These are phyloP conservation scores for Elmis aenea DNA, from an alignment of 2,888 invertebrate species.

Conservation along the genomic window DNA sequence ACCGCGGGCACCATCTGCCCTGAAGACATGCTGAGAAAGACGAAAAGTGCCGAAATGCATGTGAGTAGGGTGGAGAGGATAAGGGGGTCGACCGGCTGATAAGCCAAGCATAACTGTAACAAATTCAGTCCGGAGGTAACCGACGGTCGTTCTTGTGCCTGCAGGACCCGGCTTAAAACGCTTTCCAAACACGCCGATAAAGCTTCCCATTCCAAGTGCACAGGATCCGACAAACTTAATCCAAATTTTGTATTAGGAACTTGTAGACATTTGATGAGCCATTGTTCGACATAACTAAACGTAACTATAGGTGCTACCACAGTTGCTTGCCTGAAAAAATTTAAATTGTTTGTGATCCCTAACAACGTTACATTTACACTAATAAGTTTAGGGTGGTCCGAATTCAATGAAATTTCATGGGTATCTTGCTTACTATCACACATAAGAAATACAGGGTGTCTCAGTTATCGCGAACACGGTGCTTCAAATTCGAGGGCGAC, in stretches of 20 bases:
- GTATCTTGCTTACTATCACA: no score
- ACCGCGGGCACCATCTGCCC: constrained; percentile 62
- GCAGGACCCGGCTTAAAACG: constrained; percentile 72
- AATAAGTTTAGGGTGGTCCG: no score
- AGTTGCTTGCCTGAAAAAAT: constrained; percentile 64
- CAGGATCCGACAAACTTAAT: constrained; percentile 54
- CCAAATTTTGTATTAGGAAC: constrained; percentile 41
- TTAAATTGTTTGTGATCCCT: constrained; percentile 13
- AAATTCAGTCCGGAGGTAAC: constrained; percentile 69
- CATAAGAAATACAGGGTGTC: no score
- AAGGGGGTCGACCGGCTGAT: constrained; percentile 73
- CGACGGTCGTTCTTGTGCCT: constrained; percentile 68
- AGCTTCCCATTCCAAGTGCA: constrained; percentile 83
- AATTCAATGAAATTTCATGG: no score
- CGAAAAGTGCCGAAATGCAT: constrained; percentile 86
- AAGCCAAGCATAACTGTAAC: constrained; percentile 71
- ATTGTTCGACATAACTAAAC: constrained; percentile 77
- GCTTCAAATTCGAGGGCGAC: no score
- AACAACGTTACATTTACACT: no score
- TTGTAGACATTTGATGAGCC: constrained; percentile 71
- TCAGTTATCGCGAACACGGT: no score
- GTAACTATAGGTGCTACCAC: constrained; percentile 76
- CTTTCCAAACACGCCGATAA: constrained; percentile 73
- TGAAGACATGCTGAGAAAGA: constrained; percentile 83
- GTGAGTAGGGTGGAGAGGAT: constrained; percentile 81